A percentile compares a stretch with the other conserved stretches of the same genome.
Evolutionary conservation across 2,113 vertebrate genomes (phyloP).

Genomic region (Apistogramma diplotaenia): DNA sequence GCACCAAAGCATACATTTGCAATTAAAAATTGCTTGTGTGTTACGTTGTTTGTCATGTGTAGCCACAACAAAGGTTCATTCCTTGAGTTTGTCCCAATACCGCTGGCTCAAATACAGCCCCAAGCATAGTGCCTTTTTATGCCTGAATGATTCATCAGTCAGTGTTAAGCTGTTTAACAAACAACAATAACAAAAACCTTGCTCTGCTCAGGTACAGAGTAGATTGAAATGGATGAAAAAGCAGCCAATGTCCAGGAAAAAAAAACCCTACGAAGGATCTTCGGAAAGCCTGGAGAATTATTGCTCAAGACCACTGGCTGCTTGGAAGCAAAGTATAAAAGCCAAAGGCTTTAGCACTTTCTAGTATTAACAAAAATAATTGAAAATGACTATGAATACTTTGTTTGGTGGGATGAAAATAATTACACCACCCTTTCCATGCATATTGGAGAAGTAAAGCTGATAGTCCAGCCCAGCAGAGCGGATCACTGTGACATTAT

Average conservation of each 20-base stretch:
- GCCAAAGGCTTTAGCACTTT: background rate
- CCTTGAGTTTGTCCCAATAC: background rate
- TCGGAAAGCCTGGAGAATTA: background rate
- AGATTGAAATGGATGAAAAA: background rate
- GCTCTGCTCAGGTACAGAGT: background rate
- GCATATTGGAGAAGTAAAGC: background rate
- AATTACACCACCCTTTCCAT: background rate
- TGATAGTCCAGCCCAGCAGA: background rate
- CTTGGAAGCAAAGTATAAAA: background rate
- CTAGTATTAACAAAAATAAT: background rate
- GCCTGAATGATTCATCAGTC: background rate
- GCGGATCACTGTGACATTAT: background rate
- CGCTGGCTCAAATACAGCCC: background rate
- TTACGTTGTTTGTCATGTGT: background rate
- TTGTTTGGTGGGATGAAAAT: background rate
- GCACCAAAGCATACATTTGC: background rate
- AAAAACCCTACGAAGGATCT: background rate
- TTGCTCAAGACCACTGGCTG: background rate
- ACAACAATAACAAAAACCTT: background rate
- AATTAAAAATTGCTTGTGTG: background rate
- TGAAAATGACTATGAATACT: background rate
- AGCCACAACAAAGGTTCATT: background rate
- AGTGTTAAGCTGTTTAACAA: background rate
- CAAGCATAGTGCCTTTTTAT: background rate
- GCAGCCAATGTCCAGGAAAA: background rate